A percentile compares a stretch with the other conserved stretches of the same genome.
Evolutionary conservation across 2,888 invertebrate species (phyloP).

Genomic region (Gastrophysa polygoni): DNA sequence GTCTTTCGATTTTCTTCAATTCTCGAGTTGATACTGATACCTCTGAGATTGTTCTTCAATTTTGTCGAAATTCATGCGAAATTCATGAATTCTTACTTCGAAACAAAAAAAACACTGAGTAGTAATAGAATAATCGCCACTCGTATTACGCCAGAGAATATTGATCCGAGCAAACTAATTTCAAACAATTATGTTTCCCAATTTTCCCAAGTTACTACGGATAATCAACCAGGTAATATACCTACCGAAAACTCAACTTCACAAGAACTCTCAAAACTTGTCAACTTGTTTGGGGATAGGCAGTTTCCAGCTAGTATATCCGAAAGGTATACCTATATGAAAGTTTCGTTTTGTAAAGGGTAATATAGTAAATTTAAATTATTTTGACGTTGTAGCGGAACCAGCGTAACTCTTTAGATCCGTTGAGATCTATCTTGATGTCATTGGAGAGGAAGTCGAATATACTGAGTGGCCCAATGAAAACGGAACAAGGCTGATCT

Average conservation of each 20-base stretch:
- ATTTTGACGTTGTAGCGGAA: too few relatives aligned
- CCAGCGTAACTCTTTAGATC: too few relatives aligned
- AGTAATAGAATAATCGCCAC: neutral
- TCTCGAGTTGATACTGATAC: too few relatives aligned
- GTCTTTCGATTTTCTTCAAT: too few relatives aligned
- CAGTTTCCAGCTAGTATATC: neutral
- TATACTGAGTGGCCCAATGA: too few relatives aligned
- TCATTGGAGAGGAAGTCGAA: too few relatives aligned
- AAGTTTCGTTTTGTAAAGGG: neutral
- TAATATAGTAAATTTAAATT: neutral
- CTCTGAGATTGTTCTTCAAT: too few relatives aligned
- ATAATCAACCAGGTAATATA: constrained; percentile 14
- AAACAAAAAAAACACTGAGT: too few relatives aligned
- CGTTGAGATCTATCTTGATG: too few relatives aligned
- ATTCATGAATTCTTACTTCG: too few relatives aligned
- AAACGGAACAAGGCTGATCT: too few relatives aligned
- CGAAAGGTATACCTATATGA: neutral
- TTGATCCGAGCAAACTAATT: constrained; percentile 8
- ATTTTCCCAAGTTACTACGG: constrained; percentile 2
- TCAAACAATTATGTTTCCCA: constrained; percentile 14
- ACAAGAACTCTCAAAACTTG: neutral
- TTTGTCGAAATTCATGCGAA: too few relatives aligned
- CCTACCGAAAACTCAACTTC: neutral
- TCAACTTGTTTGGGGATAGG: neutral
- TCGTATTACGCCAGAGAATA: neutral